Evolutionary conservation across 1,140 invertebrate species (phyloP).

Genomic region (Laupala kohalensis): DNA sequence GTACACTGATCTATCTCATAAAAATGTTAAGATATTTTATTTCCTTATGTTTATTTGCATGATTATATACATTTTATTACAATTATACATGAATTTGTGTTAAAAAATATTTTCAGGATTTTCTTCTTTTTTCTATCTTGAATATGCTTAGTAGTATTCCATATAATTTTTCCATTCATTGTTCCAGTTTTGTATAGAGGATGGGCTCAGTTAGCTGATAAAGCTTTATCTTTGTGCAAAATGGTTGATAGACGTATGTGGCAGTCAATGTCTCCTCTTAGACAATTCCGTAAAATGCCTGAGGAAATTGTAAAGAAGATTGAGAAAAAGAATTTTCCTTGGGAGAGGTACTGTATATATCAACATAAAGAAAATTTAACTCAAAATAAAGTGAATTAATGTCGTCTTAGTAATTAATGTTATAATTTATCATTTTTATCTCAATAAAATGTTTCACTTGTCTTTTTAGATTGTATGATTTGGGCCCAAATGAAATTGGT

Average conservation of each 20-base stretch:
- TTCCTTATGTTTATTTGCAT: too few species aligned
- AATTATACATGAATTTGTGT: too few species aligned
- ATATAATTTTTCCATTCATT: slow-evolving; percentile 1
- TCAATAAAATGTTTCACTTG: not conserved
- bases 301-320: slow-evolving; percentile 96
- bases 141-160: too few species aligned
- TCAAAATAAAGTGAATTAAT: not conserved
- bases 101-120: too few species aligned
- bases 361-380: not conserved
- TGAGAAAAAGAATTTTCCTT: slow-evolving; percentile 94
- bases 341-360: slow-evolving; percentile 43
- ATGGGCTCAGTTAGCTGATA: slow-evolving; percentile 96
- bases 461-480: slow-evolving; percentile 66
- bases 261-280: slow-evolving; percentile 97
- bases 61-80: too few species aligned
- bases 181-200: slow-evolving; percentile 55
- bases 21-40: slow-evolving; percentile 8
- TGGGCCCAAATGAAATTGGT: slow-evolving; percentile 94
- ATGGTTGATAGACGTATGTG: slow-evolving; percentile 99
- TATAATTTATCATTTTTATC: not conserved
- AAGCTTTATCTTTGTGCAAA: slow-evolving; percentile 90
- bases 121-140: too few species aligned
- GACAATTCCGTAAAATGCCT: slow-evolving; percentile 97
- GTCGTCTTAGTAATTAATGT: not conserved
- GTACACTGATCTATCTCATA: slow-evolving; percentile 5